Evolutionary conservation across 2,888 invertebrate genomes (phyloP).

Genomic region (Trisateles emortualis): DNA sequence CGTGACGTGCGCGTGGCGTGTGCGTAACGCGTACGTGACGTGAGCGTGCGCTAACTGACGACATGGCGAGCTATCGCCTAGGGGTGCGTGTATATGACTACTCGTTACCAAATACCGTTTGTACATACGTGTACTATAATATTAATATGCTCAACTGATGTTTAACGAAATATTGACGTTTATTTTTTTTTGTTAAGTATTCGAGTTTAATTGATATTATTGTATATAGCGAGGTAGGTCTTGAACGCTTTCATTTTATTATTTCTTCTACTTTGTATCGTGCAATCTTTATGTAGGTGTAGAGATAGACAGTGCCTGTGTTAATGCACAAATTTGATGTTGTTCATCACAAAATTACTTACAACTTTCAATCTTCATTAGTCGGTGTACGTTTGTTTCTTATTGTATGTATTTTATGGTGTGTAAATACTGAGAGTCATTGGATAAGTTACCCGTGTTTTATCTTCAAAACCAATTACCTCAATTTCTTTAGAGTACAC

Average conservation of each 20-base stretch:
- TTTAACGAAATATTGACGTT: conserved; percentile 40
- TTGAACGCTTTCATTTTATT: conserved; percentile 47
- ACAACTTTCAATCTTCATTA: conserved; percentile 40
- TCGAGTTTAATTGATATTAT: conserved; percentile 47
- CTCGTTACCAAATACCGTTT: conserved; percentile 73
- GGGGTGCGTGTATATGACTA: conserved; percentile 57
- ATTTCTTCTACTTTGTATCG: conserved; percentile 55
- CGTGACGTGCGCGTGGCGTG: conserved; percentile 1
- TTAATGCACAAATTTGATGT: conserved; percentile 49
- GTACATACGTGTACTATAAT: conserved; percentile 62
- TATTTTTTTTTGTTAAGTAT: conserved; percentile 45
- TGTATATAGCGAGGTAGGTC: conserved; percentile 60
- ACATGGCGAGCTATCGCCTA: conserved; percentile 5
- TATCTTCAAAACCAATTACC: conserved; percentile 85
- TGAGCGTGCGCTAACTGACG: conserved; percentile 15
- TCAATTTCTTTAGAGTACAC: conserved; percentile 84
- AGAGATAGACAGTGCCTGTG: conserved; percentile 67
- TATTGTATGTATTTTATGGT: conserved; percentile 56
- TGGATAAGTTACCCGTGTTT: conserved; percentile 84
- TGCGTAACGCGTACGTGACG: conserved; percentile 23
- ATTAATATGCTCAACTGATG: conserved; percentile 61
- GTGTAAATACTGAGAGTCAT: conserved; percentile 83
- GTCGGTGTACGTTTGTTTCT: conserved; percentile 49
- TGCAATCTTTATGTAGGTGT: conserved; percentile 70
- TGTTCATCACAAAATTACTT: conserved; percentile 58